Base-by-base conservation (phyloP, 2,888 invertebrate genomes). In the Chrysolina americana region DNA sequence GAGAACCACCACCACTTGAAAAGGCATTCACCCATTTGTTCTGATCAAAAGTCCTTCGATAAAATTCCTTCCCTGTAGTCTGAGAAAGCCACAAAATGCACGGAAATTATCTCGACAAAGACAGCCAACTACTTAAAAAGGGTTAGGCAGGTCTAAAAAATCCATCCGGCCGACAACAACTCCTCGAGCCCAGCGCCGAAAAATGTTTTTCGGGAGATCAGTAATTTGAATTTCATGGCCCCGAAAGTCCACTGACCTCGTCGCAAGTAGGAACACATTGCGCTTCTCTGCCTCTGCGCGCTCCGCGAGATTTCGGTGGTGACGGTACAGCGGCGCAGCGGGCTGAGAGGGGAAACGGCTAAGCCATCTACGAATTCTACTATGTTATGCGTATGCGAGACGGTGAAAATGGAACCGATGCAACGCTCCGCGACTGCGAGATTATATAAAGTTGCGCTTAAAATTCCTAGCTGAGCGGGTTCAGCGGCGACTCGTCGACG, bases 211-310 rank as follows among this genome's bases (percentile, higher is more conserved):
- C 75, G 76, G 78, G 80, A 80, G 81, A 81, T 81, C 79, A 79
- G 81, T 85, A 85, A 85, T 85, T 83, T 82, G 68, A 68, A 68
- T 86, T 85, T 85, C 81, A 84, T 84, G 85, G 86, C 86, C 85
- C 84, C 85, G 84, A 86, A 85, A 84, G 87, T 86, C 83, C 86
- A 86, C 83, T 86, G 86, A 79, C 75, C 75, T 86, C 86, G 85
- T 84, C 86, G 85, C 87, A 87, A 87, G 87, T 87, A 86, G 83
- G 85, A 87, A 87, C 86, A 85, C 85, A 87, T 87, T 87, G 87
- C 85, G 87, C 84, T 85, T 86, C 84, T 86, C 85, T 85, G 36
- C 65, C 84, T 86, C 85, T 84, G 85, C 83, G 82, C 79, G 83
- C 84, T 83, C 82, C 79, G 83, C 84, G 84, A 85, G 70, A 71